These are phyloP conservation scores for Amiota mariae DNA, from an alignment of 2,888 invertebrate genomes.

Conservation along the genomic window DNA sequence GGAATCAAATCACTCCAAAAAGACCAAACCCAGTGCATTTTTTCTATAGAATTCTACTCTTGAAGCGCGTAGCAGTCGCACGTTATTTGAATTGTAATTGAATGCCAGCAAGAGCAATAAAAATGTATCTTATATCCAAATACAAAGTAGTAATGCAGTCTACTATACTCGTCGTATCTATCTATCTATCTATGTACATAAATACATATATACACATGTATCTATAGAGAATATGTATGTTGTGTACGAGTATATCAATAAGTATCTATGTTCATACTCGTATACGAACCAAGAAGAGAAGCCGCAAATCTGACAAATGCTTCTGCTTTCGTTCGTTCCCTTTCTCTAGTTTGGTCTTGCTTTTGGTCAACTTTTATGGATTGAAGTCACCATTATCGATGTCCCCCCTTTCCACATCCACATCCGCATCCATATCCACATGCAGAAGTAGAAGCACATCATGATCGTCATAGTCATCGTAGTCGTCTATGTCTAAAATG, in stretches of 20 bases:
- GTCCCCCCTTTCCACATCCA: too few relatives aligned
- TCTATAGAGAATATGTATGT: background rate
- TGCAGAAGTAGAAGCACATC: background rate
- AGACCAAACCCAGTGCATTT: conserved; percentile 38
- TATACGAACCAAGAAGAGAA: background rate
- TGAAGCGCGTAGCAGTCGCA: conserved; percentile 30
- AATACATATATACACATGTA: background rate
- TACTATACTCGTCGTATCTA: too few relatives aligned
- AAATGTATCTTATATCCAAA: too few relatives aligned
- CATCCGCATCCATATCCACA: background rate
- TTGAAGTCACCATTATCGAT: background rate
- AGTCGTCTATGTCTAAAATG: conserved; percentile 5
- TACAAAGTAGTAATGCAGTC: too few relatives aligned
- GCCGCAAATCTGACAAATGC: conserved; percentile 25
- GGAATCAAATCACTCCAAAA: conserved; percentile 40
- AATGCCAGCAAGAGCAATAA: conserved; percentile 48
- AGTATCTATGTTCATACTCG: background rate
- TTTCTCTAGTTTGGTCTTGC: background rate
- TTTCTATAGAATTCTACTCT: conserved; percentile 39
- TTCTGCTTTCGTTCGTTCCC: background rate
- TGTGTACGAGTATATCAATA: background rate
- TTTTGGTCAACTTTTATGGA: conserved; percentile 1
- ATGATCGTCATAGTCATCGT: background rate
- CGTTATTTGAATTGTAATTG: conserved; percentile 53
- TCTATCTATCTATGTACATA: background rate